Evolutionary conservation across 2,113 vertebrate species (phyloP), one percentile per base, ranked within the genome.

Genomic region (Epinephelus cyanopodus): DNA sequence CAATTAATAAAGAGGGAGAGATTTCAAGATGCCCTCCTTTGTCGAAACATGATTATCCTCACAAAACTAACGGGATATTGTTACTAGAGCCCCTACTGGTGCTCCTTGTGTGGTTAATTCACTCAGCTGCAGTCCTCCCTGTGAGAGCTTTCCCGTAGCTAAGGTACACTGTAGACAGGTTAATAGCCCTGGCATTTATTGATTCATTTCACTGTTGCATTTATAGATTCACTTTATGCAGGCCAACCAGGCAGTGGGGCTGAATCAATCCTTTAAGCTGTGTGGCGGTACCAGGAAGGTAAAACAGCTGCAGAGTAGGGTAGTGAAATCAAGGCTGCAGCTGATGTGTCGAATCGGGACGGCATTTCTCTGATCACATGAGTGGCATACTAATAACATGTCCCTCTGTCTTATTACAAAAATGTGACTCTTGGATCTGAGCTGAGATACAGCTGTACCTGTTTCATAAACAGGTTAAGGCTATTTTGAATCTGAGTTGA

Each of bases 181-280:
- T 91, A 91, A 91, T 67, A 78, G 73, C 71, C 48, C 60, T 66
- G 77, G 82, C 27, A 68, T 67, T 68, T 66, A 84, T 74, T 84
- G 90, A 92, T 84, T 78, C 54, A 90, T 87, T 58, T 50, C 75
- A 67, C 79, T 25, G 63, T 85, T 58, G 64, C 74, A 84, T 84
- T 89, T 92, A 90, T 87, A 80, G 87, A 90, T 92, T 74, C 21
- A 61, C 74, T 57, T 80, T 78, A 66, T 79, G 63, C 53, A 53
- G 60, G 69, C 52, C 74, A 80, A 68, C 74, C 70, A 29, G 74
- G 58, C 56, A 52, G 73, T 76, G 14, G 72, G 29, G 21, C 39
- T 37, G 33, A 86, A 92, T 90, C 67, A 78, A 37, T 87, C 66
- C 23, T 45, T 58, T 70, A 53, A 62, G 68, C 69, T 64, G 45